These are phyloP conservation scores for Andrena minutula DNA, from an alignment of 2,888 invertebrate genomes.

Conservation along the genomic window DNA sequence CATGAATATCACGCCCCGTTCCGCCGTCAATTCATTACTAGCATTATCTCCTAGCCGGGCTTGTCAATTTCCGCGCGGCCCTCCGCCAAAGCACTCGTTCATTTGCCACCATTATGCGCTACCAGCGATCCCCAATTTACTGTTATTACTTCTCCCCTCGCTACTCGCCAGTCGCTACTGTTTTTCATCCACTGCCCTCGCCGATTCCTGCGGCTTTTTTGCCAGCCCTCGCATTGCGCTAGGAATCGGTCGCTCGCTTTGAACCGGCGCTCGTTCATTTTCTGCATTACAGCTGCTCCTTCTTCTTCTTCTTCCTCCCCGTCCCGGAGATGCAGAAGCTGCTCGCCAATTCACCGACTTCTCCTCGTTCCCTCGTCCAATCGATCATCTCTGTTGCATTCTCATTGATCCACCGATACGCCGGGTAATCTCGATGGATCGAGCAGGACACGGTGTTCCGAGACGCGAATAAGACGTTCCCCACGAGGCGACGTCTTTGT, in stretches of 20 bases:
- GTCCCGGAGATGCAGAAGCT: background rate
- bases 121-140: constrained; percentile 32
- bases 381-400: constrained; percentile 2
- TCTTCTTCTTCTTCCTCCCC: too few relatives aligned
- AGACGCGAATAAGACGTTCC: constrained; percentile 20
- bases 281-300: background rate
- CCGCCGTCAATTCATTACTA: constrained; percentile 36
- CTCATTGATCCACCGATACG: constrained; percentile 3
- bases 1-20: background rate
- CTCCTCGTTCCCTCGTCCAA: background rate
- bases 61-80: constrained; percentile 37
- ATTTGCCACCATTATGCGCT: constrained; percentile 43
- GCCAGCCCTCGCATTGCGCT: background rate
- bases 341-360: constrained; percentile 1
- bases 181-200: constrained; percentile 23
- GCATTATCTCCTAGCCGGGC: constrained; percentile 37
- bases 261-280: background rate
- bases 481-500: constrained; percentile 14
- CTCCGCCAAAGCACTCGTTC: constrained; percentile 30
- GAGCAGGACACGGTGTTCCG: background rate
- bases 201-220: background rate
- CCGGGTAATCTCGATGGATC: background rate
- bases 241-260: constrained; percentile 11
- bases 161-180: constrained; percentile 16
- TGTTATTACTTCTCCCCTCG: constrained; percentile 22